Base-by-base conservation (phyloP, 2,888 invertebrate genomes). In the Acrobasis consociella region DNA sequence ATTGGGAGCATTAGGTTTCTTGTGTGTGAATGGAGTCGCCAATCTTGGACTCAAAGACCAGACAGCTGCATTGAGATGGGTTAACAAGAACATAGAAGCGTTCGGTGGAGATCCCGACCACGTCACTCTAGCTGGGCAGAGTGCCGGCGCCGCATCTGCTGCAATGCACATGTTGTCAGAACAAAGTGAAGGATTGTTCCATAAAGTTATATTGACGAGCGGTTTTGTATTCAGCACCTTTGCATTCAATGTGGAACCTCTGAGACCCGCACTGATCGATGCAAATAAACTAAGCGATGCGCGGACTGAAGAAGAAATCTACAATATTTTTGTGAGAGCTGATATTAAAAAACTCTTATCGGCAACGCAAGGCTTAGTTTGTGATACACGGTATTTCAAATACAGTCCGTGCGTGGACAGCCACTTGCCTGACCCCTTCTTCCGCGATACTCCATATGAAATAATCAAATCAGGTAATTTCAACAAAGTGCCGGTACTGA, bases 51-150 rank as follows among this genome's bases (percentile, higher is more conserved):
- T 92, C 3, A 86, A 87, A 67, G 92, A 92, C 66, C 92, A 92
- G 65, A 78, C 85, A 7, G 89, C 87, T 7, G 91, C 91, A 10
- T 72, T 92, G 7, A 82, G 80, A 69, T 92, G 92, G 91, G 77
- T 91, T 15, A 76, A 70, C 49, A 78, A 70, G 38, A 91, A 91
- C 62, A 90, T 91, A 60, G 74, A 77, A 1, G 81, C 82, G 1
- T 91, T 91, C 61, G 89, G 90, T 1, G 91, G 91, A 49, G 91
- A 91, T 65, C 88, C 89, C 0, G 88, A 89, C 11, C 91, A 89
- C 63, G 89, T 92, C 1, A 91, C 90, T 0, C 66, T 92, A 49
- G 84, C 83, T 22, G 92, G 92, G 0, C 89, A 92, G 49, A 92
- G 92, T 51, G 90, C 92, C 0, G 92, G 92, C 0, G 87, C 85